Evolutionary conservation across 2,888 invertebrate species (phyloP), one percentile per base, ranked within the genome.

Genomic region (Patella ulyssiponensis): DNA sequence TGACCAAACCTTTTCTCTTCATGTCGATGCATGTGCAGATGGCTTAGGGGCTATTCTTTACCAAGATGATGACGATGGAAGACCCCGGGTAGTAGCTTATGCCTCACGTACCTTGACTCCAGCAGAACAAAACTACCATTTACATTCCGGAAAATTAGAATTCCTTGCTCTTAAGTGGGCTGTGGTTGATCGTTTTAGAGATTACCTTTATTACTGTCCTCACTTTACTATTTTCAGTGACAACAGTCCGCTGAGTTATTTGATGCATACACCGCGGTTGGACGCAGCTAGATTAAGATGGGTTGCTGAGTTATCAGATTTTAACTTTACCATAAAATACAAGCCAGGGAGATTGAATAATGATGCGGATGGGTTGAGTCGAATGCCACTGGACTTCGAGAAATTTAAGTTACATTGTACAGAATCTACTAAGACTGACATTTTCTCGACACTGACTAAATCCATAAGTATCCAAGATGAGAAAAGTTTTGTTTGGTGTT

Each of bases 11-110:
- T 76, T 76, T 14, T 27, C 20, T 33, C n/a, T 73, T 9, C 51
- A 69, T 20, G 33, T 74, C 17, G 92, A 92, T 85, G 92, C 91
- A 2, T 23, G 64, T 20, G 9, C 23, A 14, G 64, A 64, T 12
- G 64, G 64, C 12, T 64, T 64, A 20, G 64, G 64, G 14, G 64
- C 64, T 23, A 89, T 91, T 15, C 58, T 86, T 23, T 81, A 80
- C 54, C 86, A 86, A 56, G 54, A 56, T 15, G 71, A 73, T n/a
- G 64, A 56, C 17, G 51, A 79, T 70, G 83, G 81, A 2, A 69
- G 52, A 23, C 74, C 80, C 17, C 74, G 69, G 9, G 83, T 82
- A 3, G 76, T 85, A 12, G 84, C 82, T 0, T 86, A 82, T 73
- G 80, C 78, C 1, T 85, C 85, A 0, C 77, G 85, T 11, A 83